Conservation (phyloP, 1,140 invertebrate species). For the Achatina immaculata region DNA sequence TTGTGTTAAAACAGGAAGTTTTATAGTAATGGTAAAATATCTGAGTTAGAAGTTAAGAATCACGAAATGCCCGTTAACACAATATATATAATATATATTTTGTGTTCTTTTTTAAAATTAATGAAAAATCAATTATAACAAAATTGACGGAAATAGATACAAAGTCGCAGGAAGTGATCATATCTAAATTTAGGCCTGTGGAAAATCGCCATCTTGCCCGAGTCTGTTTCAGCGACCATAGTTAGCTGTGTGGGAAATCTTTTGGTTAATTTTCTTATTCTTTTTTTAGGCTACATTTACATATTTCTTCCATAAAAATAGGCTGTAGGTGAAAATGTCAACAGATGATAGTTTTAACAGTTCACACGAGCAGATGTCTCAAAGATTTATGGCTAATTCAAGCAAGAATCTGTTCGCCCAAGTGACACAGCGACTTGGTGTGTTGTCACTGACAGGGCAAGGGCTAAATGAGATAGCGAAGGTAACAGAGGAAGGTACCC, state of each 20-base stretch:
- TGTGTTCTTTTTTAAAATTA: too few species aligned
- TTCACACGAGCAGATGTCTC: neutral
- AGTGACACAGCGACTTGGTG: slow-evolving; percentile 60
- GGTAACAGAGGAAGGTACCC: slow-evolving; percentile 54
- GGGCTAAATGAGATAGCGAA: slow-evolving; percentile 56
- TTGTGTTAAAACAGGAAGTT: too few species aligned
- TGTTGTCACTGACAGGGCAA: slow-evolving; percentile 53
- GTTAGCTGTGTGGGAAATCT: neutral
- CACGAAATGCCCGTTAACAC: too few species aligned
- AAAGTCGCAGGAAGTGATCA: too few species aligned
- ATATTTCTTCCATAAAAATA: neutral
- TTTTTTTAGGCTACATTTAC: too few species aligned
- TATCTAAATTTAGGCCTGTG: too few species aligned
- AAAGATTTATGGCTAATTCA: slow-evolving; percentile 27
- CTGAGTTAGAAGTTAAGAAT: too few species aligned
- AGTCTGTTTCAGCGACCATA: neutral
- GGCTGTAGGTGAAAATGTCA: neutral
- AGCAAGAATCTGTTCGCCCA: slow-evolving; percentile 58
- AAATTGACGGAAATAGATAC: too few species aligned
- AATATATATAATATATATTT: too few species aligned
- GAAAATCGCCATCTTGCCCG: neutral
- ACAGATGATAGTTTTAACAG: neutral
- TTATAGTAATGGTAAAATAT: too few species aligned
- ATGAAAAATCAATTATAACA: too few species aligned
- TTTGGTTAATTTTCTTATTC: neutral